Conservation (phyloP, 2,888 invertebrate genomes). For the Alsophila aescularia region DNA sequence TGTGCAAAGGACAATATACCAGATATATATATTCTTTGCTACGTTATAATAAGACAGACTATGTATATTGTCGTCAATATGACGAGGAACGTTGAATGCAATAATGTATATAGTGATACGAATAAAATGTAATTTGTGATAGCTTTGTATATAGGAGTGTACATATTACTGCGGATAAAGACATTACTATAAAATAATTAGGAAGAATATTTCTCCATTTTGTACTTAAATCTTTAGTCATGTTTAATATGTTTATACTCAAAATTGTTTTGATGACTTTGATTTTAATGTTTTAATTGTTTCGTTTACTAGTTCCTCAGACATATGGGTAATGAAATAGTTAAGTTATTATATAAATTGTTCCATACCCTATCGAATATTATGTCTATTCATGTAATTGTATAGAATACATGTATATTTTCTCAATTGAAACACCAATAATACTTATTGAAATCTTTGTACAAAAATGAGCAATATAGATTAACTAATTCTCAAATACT, state of each 20-base stretch:
- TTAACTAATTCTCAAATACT: constrained; percentile 67
- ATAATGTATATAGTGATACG: constrained; percentile 83
- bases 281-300: constrained; percentile 54
- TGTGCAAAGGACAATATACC: constrained; percentile 68
- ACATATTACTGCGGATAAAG: constrained; percentile 75
- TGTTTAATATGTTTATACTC: constrained; percentile 61
- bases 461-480: constrained; percentile 84
- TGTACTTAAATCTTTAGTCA: constrained; percentile 78
- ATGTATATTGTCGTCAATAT: constrained; percentile 61
- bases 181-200: constrained; percentile 60
- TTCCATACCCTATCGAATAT: constrained; percentile 55
- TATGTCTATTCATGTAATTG: constrained; percentile 64
- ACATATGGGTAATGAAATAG: constrained; percentile 64
- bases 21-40: constrained; percentile 69
- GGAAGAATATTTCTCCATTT: constrained; percentile 65
- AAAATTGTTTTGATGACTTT: constrained; percentile 49
- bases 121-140: constrained; percentile 82
- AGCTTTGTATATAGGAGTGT: constrained; percentile 82
- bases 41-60: constrained; percentile 58
- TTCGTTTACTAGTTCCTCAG: constrained; percentile 70
- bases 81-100: constrained; percentile 71
- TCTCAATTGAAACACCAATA: constrained; percentile 81
- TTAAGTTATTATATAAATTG: constrained; percentile 60
- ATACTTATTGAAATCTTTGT: constrained; percentile 80
- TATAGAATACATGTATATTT: constrained; percentile 70